A percentile compares a stretch with the other conserved stretches of the same genome.
phyloP scores from a whole-genome alignment of 2,113 vertebrate species.

The Amphilophus citrinellus region DNA sequence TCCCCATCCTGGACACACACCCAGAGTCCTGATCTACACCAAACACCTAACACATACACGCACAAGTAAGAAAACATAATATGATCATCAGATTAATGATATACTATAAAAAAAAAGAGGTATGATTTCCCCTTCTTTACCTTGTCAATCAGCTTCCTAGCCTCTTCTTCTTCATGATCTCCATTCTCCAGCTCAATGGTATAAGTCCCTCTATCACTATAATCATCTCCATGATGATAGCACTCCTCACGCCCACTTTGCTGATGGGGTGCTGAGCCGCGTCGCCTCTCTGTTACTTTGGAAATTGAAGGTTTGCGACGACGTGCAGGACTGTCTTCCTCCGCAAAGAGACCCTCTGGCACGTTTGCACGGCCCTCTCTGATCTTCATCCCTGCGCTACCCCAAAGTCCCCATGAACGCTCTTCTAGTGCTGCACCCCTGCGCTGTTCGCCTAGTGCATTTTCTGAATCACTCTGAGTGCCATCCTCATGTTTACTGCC shows the following conservation, averaged over 20 bases:
- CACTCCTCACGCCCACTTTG: constrained; percentile 56
- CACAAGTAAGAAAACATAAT: not conserved
- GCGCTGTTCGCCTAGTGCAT: constrained; percentile 86
- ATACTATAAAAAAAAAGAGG: not conserved
- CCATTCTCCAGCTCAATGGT: constrained; percentile 94
- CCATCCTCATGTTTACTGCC: constrained; percentile 97
- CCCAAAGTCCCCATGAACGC: constrained; percentile 83
- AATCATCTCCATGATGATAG: constrained; percentile 86
- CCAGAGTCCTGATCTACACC: constrained; percentile 90
- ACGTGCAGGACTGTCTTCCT: constrained; percentile 84
- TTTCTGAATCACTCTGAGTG: constrained; percentile 96
- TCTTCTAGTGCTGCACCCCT: constrained; percentile 85
- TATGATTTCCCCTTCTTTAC: constrained; percentile 73
- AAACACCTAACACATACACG: constrained; percentile 85
- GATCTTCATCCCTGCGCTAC: constrained; percentile 75
- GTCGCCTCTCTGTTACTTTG: constrained; percentile 62
- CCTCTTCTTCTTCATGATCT: constrained; percentile 90
- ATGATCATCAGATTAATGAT: not conserved
- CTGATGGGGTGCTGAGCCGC: constrained; percentile 54
- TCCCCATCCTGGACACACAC: constrained; percentile 86
- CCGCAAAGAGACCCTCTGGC: constrained; percentile 81
- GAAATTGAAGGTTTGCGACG: constrained; percentile 67
- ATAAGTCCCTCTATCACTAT: constrained; percentile 94
- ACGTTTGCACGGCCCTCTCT: constrained; percentile 78
- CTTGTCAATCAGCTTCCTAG: constrained; percentile 95